Base-by-base conservation (phyloP, 2,888 invertebrate species). In the Didymodactylos carnosus region DNA sequence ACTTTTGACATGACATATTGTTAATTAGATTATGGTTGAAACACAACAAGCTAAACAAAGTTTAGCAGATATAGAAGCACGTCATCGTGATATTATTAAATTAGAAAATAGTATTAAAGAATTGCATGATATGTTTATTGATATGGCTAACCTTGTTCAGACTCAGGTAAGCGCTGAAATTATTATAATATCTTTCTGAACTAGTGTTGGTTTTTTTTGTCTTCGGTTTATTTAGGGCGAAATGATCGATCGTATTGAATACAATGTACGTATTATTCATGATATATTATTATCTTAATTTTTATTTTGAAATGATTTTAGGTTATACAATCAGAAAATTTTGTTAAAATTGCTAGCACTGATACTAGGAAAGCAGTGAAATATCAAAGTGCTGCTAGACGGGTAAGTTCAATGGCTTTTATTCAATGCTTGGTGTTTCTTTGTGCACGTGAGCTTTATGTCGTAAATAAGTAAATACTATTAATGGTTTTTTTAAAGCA, bases 231-330 rank as follows among this genome's bases (percentile, higher is more conserved):
- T 23, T 23, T 14, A 95, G 93, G 98, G 98, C 83, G 98, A 99
- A 88, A 98, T 98, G 98, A 97, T 98, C 87, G 98, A 99, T 89
- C 91, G 97, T 87, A 98, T 98, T 88, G 98, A 98, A 87, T 98
- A 95, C 88, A 98, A 99, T 88, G 98, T n/a, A n/a, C n/a, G n/a
- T n/a, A n/a, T n/a, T n/a, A n/a, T n/a, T n/a, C n/a, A n/a, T n/a
- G n/a, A n/a, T n/a, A n/a, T n/a, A n/a, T n/a, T n/a, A n/a, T n/a
- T n/a, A n/a, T n/a, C n/a, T n/a, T n/a, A n/a, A n/a, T n/a, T n/a
- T n/a, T n/a, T n/a, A n/a, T n/a, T n/a, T n/a, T n/a, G n/a, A n/a
- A n/a, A n/a, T n/a, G n/a, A n/a, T n/a, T n/a, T n/a, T n/a, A n/a
- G n/a, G n/a, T 99, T 86, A 95, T 97, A 87, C 95, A 97, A 86